Evolutionary conservation across 1,140 invertebrate species (phyloP), one percentile per base, ranked within the genome.

Genomic region (Apocrypta bakeri): DNA sequence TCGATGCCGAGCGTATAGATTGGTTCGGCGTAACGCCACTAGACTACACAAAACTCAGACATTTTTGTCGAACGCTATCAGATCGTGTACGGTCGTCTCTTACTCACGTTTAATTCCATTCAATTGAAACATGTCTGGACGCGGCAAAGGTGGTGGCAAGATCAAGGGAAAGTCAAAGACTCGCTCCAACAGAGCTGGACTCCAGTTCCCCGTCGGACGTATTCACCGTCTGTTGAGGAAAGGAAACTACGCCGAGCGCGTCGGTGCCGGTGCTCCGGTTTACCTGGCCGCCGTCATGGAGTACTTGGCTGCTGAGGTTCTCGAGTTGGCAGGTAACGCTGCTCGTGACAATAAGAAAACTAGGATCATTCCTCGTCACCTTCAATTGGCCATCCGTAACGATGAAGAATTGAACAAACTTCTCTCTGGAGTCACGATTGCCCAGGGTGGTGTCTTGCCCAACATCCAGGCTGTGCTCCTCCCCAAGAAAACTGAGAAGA

Each of bases 341-440:
- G 96, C 97, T 0, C 88, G 91, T 29, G 93, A 95, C 56, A 94
- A 94, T 84, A 94, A 94, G 33, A 92, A 93, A 86, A 92, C 93
- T 1, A 93, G 96, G 79, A 96, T 98, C 63, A 96, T 96, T 76
- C 97, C 97, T 0, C 93, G 97, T 72, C 97, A 98, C 89, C 92
- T 98, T 3, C 94, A 97, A 83, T 89, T 97, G 73, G 97, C 96
- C 9, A 96, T 98, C 27, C 93, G 95, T 12, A 71, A 71, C 21
- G 68, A 71, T 14, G 68, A 71, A n/a, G 68, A 71, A 25, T n/a
- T 63, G 3, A 4, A 95, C 88, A 94, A 94, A 88, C 88, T 96
- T 14, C 87, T 96, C 17, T 92, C 92, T 42, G 93, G 95, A 83
- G 94, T 96, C 0, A 95, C 94, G 25, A 95, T 95, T 79, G 93